Conservation (phyloP, 2,797 vertebrate species). For the Oryzias dopingdopingensis region DNA sequence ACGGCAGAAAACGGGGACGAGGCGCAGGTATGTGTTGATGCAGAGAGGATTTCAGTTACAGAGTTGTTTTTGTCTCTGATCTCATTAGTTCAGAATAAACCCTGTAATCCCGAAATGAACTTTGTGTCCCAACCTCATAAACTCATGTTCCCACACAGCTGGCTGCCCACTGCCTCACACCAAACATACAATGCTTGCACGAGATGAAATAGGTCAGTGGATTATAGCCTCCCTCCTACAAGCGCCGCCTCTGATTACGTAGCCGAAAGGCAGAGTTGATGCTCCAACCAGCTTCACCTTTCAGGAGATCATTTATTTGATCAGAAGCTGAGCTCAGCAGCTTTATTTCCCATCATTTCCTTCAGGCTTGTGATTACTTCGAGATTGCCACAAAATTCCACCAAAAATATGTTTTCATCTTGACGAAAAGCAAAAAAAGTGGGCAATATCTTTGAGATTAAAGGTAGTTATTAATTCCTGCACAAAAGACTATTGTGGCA, state of each 20-base stretch:
- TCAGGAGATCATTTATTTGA: too few species aligned
- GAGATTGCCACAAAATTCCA: neutral
- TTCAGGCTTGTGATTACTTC: constrained; percentile 5
- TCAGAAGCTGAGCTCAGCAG: too few species aligned
- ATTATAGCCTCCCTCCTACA: constrained; percentile 49
- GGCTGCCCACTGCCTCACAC: constrained; percentile 36
- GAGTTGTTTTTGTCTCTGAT: neutral
- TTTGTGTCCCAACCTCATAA: constrained; percentile 41
- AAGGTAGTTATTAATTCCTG: too few species aligned
- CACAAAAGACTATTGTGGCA: too few species aligned
- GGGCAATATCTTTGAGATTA: too few species aligned
- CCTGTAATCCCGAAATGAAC: constrained; percentile 44
- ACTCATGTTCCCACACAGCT: constrained; percentile 50
- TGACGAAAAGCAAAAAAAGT: neutral
- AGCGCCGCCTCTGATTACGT: constrained; percentile 22
- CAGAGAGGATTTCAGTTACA: too few species aligned
- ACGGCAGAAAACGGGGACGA: constrained; percentile 62
- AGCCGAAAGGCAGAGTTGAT: constrained; percentile 13
- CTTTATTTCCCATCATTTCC: neutral
- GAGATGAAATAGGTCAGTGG: constrained; percentile 60
- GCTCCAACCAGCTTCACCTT: neutral
- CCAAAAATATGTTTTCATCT: neutral
- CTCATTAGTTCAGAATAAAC: constrained; percentile 23
- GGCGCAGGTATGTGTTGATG: constrained; percentile 55
- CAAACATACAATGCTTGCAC: constrained; percentile 47